These are phyloP conservation scores for Melanchra persicariae DNA, from an alignment of 2,888 invertebrate genomes.

Conservation along the genomic window DNA sequence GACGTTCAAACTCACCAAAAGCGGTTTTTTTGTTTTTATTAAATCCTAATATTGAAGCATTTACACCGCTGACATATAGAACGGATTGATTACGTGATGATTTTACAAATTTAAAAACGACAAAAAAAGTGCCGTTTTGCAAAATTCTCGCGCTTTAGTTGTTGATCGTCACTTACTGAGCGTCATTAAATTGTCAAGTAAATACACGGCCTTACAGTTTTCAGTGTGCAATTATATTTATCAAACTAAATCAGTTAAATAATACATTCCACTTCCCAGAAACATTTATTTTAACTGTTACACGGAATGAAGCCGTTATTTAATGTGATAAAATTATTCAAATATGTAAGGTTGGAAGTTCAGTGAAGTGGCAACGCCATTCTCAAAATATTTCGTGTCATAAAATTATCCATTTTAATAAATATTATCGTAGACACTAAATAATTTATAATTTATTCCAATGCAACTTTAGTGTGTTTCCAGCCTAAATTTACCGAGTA, in stretches of 20 bases:
- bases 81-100: not conserved
- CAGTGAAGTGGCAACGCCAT: conserved; percentile 50
- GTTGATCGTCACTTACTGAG: not conserved
- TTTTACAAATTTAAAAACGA: not conserved
- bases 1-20: not conserved
- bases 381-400: conserved; percentile 33
- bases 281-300: conserved; percentile 62
- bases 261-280: conserved; percentile 77
- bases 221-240: conserved; percentile 81
- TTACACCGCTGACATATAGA: not conserved
- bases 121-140: not conserved
- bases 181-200: conserved; percentile 15
- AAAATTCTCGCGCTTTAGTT: not conserved
- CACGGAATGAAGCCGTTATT: conserved; percentile 47
- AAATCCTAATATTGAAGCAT: not conserved
- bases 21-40: not conserved
- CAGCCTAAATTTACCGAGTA: conserved; percentile 75
- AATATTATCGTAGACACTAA: conserved; percentile 23
- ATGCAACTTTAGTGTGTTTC: conserved; percentile 68
- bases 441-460: conserved; percentile 15
- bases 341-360: conserved; percentile 61
- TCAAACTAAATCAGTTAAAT: conserved; percentile 61
- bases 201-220: conserved; percentile 59
- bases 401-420: conserved; percentile 17
- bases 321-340: conserved; percentile 62